These are phyloP conservation scores for Ommatoiulus sabulosus DNA, from an alignment of 2,888 invertebrate genomes.

Conservation along the genomic window DNA sequence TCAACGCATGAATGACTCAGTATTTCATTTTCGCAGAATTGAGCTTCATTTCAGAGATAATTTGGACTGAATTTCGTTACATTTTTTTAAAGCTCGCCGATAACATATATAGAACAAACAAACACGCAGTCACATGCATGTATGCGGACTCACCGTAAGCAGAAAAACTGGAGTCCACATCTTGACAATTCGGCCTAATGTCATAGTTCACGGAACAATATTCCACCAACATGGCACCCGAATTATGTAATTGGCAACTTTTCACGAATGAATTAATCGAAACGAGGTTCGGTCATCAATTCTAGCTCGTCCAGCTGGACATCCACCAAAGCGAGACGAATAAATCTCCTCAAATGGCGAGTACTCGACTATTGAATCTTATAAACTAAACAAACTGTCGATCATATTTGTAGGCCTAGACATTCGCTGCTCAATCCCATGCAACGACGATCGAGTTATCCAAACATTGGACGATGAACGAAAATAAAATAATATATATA, in stretches of 20 bases:
- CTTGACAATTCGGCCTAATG: neutral
- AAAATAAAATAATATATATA: neutral
- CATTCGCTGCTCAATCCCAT: neutral
- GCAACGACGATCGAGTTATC: constrained; percentile 50
- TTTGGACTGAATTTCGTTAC: no score
- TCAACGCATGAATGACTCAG: no score
- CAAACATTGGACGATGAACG: constrained; percentile 51
- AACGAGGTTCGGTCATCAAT: neutral
- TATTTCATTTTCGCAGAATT: no score
- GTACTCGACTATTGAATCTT: constrained; percentile 34
- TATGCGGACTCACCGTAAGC: neutral
- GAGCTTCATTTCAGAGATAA: no score
- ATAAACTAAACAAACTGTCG: constrained; percentile 43
- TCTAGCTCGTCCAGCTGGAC: constrained; percentile 1
- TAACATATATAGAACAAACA: no score
- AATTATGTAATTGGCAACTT: neutral
- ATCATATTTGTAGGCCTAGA: constrained; percentile 3
- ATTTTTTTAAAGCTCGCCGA: no score
- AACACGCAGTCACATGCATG: no score
- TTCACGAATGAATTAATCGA: neutral
- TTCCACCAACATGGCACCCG: constrained; percentile 51
- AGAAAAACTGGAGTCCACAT: neutral
- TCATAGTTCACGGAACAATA: constrained; percentile 47
- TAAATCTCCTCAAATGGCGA: neutral
- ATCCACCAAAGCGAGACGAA: neutral